Conservation (phyloP, 2,797 vertebrate species). For the Nyctibius grandis region DNA sequence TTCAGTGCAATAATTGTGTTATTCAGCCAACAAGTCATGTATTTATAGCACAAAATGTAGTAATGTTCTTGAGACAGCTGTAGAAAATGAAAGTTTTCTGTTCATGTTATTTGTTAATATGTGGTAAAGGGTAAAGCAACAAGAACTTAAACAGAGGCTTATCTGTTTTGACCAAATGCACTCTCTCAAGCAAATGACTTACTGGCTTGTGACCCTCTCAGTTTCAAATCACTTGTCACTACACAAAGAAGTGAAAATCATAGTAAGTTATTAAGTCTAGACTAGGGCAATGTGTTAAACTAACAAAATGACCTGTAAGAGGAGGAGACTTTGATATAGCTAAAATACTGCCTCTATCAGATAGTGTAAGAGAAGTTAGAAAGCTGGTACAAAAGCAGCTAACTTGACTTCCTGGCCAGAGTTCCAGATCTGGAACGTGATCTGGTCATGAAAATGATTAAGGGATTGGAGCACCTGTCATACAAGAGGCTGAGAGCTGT, state of each 20-base stretch:
- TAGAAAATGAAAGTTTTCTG: neutral
- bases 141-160: neutral
- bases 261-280: neutral
- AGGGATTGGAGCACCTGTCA: neutral
- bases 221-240: neutral
- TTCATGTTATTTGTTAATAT: neutral
- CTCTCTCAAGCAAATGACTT: neutral
- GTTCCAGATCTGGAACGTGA: neutral
- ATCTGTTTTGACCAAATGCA: neutral
- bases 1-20: neutral
- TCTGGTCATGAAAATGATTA: neutral
- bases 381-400: neutral
- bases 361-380: neutral
- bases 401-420: neutral
- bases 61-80: neutral
- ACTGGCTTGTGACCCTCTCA: neutral
- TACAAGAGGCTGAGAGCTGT: neutral
- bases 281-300: neutral
- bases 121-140: neutral
- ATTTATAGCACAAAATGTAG: neutral
- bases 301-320: neutral
- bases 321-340: neutral
- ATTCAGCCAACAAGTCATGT: neutral
- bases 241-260: neutral
- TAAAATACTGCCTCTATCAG: neutral